Evolutionary conservation across 2,113 vertebrate genomes (phyloP).

Genomic region (Anoura caudifer): DNA sequence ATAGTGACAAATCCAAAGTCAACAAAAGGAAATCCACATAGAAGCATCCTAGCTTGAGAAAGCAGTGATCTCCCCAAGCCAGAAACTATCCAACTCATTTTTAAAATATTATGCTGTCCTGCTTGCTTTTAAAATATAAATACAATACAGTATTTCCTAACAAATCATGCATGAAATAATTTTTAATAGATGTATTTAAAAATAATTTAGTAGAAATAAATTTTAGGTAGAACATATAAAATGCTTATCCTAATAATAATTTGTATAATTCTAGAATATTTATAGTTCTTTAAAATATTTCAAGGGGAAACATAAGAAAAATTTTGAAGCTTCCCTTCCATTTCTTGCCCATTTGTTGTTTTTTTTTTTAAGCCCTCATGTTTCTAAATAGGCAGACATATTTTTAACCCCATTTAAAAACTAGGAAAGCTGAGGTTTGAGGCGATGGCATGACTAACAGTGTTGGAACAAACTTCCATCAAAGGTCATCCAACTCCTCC

Average conservation of each 20-base stretch:
- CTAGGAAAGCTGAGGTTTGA: not conserved
- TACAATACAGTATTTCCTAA: not conserved
- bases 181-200: not conserved
- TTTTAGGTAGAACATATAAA: not conserved
- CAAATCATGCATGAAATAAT: not conserved
- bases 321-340: not conserved
- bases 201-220: not conserved
- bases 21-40: not conserved
- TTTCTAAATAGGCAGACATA: conserved; percentile 1
- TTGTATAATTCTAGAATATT: conserved; percentile 21
- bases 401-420: not conserved
- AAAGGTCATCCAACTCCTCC: not conserved
- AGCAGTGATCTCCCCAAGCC: not conserved
- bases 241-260: not conserved
- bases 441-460: not conserved
- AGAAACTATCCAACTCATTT: not conserved
- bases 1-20: not conserved
- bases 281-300: not conserved
- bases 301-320: not conserved
- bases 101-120: not conserved
- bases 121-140: not conserved
- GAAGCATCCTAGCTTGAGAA: not conserved
- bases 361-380: not conserved
- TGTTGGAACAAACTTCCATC: not conserved
- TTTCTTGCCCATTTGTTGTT: not conserved